Evolutionary conservation across 2,113 vertebrate genomes (phyloP), one percentile per base, ranked within the genome.

Genomic region (Sinocyclocheilus anophthalmus): DNA sequence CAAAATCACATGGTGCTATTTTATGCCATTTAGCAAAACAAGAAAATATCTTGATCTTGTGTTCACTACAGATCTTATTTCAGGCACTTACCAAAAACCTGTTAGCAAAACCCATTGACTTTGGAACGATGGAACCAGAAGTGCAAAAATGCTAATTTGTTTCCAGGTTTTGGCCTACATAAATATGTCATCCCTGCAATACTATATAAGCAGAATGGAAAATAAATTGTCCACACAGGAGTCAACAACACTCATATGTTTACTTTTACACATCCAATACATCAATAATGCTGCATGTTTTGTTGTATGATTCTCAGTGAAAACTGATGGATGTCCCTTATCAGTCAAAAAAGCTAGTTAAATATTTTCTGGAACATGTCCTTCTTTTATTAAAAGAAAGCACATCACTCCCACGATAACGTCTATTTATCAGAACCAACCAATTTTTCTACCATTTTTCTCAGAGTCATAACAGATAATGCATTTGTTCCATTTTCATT

Each of bases 401-500:
- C 33, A 72, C 18, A 4, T 72, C 20, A 73, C 37, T 73, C 37
- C 70, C 70, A 42, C 20, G 45, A 63, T 79, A 42, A 65, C 4
- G 0, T 81, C 57, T 45, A 42, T 65, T 65, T 65, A 42, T 65
- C 39, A 48, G 14, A 24, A 65, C 6, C 20, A 10, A 45, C 22
- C 12, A 9, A 6, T 63, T 80, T 20, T 61, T 24, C 30, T n/a
- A n/a, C 26, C 11, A 6, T 30, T 48, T 30, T 5, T 48, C 53
- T 24, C 33, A 78, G 4, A 5, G 50, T 50, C 48, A 50, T 50
- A 57, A 69, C 33, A 76, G 70, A 83, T 84, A 70, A 85, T 59
- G 59, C n/a, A 79, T 75, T 61, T 24, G 50, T 79, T 81, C 85
- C 24, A 63, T 85, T 78, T 65, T 50, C 76, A 24, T 80, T 42